Evolutionary conservation across 2,888 invertebrate species (phyloP), one percentile per base, ranked within the genome.

Genomic region (Rhyacophila evoluta): DNA sequence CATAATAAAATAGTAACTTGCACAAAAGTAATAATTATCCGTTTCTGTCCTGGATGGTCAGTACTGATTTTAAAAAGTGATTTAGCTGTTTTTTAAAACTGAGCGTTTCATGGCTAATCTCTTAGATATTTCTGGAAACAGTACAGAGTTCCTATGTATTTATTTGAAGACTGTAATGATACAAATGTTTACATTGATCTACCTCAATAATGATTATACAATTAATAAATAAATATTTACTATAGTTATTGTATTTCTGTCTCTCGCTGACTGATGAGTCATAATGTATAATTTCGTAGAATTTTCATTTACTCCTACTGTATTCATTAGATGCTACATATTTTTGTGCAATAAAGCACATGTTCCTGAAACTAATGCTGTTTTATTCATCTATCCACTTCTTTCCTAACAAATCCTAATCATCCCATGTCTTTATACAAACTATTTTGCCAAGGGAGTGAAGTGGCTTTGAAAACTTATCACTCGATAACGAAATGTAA

Each of bases 311-410:
- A 67, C 77, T 67, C 74, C 33, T 74, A 70, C 76, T 80, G 77
- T 80, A 78, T 72, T 76, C 76, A 74, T 77, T 79, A 74, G 70
- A 74, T 77, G 70, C 72, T 81, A 72, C 78, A 82, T 80, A 80
- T 82, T 72, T 82, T 81, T 81, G 82, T 82, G 82, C 82, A 82
- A 82, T 81, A 82, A 82, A 82, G 82, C 82, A 82, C 82, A 79
- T 77, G 81, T 79, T 82, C 81, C 81, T 82, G 73, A 77, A 80
- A 36, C 4, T 15, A 5, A 25, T 27, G 69, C 72, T 75, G 71
- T 77, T 78, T 79, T 72, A 19, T 72, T 77, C n/a, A 37, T 28
- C 6, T 29, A 36, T 27, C 74, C 11, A 25, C 19, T n/a, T n/a
- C n/a, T n/a, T n/a, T n/a, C n/a, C 25, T 36, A 25, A 12, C 55